Evolutionary conservation across 2,797 vertebrate species (phyloP), one percentile per base, ranked within the genome.

Genomic region (Periparus ater): DNA sequence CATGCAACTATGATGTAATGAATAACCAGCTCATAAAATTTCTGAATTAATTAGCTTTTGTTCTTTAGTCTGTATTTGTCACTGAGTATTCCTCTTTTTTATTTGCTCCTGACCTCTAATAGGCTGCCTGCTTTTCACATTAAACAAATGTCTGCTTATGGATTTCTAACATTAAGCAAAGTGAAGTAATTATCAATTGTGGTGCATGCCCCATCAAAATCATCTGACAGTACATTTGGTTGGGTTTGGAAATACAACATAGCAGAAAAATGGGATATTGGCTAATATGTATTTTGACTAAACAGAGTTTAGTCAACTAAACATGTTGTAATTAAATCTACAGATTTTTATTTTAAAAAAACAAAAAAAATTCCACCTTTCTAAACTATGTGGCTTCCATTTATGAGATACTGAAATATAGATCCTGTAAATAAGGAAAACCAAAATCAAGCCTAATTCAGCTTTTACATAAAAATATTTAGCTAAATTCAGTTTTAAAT

Each of bases 251-350:
- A 67, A 58, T 36, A 75, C 27, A 95, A 77, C 72, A 82, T 10
- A 72, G 68, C 75, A 82, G 45, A 92, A 91, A 94, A 93, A 48
- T 11, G 23, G 79, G 88, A 93, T 93, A 87, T 95, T 71, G 1
- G 38, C 34, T 74, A 72, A 79, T 34, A 88, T 14, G 12, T 86
- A 74, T 95, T 97, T 96, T 96, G 88, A 94, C 94, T 90, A 48
- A 58, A 91, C 34, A 80, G 85, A 53, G 32, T 40, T 40, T 40
- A 40, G 38, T 40, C 38, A 40, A 40, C 44, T 86, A 93, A 78
- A 74, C 50, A 48, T 45, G 29, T 30, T 50, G 25, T 44, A 85
- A 82, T 94, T 89, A 54, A 95, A 91, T 81, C 42, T 60, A 93
- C 40, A 72, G 60, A 70, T 95, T 91, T 89, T 45, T 9, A 91